These are phyloP conservation scores for Agrochola circellaris DNA, from an alignment of 2,888 invertebrate species.

Conservation along the genomic window DNA sequence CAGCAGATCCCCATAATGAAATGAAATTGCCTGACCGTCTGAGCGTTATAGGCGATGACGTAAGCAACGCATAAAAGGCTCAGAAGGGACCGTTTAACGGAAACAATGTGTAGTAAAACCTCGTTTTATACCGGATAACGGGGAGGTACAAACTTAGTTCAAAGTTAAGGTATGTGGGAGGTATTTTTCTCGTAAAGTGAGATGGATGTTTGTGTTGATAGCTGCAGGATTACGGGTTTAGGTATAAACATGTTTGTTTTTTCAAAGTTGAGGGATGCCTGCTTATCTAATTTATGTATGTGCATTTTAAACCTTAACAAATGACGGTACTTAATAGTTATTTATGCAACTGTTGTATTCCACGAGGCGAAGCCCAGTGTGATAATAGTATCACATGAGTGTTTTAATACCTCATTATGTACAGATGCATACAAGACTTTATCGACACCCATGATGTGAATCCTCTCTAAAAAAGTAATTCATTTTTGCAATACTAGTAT, in stretches of 20 bases:
- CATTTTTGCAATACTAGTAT: too few relatives aligned
- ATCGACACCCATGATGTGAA: too few relatives aligned
- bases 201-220: constrained; percentile 30
- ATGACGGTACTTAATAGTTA: not conserved
- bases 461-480: too few relatives aligned
- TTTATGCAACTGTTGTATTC: too few relatives aligned
- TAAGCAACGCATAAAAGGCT: constrained; percentile 61
- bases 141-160: constrained; percentile 41
- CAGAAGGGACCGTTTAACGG: constrained; percentile 59
- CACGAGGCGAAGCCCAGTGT: too few relatives aligned
- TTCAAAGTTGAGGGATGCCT: constrained; percentile 1
- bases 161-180: constrained; percentile 22
- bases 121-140: constrained; percentile 46
- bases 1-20: constrained; percentile 49
- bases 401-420: too few relatives aligned
- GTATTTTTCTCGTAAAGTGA: constrained; percentile 47
- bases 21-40: constrained; percentile 53
- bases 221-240: constrained; percentile 6
- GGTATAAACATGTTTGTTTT: constrained; percentile 26
- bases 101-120: constrained; percentile 63
- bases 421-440: too few relatives aligned
- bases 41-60: constrained; percentile 59
- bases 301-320: not conserved
- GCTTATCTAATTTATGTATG: not conserved
- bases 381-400: too few relatives aligned